A percentile compares a stretch with the other conserved stretches of the same genome.
Evolutionary conservation across 2,113 vertebrate species (phyloP).

Genomic region (Tragulus kanchil): DNA sequence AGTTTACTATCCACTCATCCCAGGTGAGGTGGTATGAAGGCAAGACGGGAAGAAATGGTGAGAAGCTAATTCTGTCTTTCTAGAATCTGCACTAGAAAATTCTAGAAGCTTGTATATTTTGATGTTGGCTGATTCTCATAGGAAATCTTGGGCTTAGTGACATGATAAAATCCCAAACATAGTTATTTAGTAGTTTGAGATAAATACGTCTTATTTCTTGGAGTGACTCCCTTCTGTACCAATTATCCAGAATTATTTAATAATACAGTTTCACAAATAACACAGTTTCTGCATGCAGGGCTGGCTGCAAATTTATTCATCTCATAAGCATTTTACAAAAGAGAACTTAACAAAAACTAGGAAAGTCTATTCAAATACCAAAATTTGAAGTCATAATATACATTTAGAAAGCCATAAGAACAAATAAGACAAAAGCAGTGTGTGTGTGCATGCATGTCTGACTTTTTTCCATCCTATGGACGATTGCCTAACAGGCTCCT

Average conservation of each 20-base stretch:
- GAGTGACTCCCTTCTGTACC: slow-evolving; percentile 83
- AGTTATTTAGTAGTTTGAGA: slow-evolving; percentile 78
- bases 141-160: slow-evolving; percentile 74
- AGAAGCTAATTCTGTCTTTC: slow-evolving; percentile 78
- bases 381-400: slow-evolving; percentile 79
- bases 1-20: slow-evolving; percentile 58
- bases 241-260: slow-evolving; percentile 82
- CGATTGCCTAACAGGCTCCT: not conserved
- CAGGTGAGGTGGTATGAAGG: slow-evolving; percentile 45
- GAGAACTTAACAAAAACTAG: slow-evolving; percentile 82
- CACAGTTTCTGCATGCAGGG: slow-evolving; percentile 71
- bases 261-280: slow-evolving; percentile 79
- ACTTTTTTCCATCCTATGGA: not conserved
- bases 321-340: slow-evolving; percentile 84
- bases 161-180: slow-evolving; percentile 76
- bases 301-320: slow-evolving; percentile 85
- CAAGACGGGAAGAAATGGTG: slow-evolving; percentile 57
- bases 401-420: slow-evolving; percentile 57
- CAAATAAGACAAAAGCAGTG: not conserved
- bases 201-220: slow-evolving; percentile 77
- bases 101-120: slow-evolving; percentile 75
- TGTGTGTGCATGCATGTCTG: not conserved
- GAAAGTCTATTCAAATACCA: slow-evolving; percentile 73
- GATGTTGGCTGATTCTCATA: slow-evolving; percentile 80
- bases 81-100: slow-evolving; percentile 78